These are phyloP conservation scores for Bergia sp. DNA, from an alignment of 92 coral and sea anemone species.

Conservation along the genomic window DNA sequence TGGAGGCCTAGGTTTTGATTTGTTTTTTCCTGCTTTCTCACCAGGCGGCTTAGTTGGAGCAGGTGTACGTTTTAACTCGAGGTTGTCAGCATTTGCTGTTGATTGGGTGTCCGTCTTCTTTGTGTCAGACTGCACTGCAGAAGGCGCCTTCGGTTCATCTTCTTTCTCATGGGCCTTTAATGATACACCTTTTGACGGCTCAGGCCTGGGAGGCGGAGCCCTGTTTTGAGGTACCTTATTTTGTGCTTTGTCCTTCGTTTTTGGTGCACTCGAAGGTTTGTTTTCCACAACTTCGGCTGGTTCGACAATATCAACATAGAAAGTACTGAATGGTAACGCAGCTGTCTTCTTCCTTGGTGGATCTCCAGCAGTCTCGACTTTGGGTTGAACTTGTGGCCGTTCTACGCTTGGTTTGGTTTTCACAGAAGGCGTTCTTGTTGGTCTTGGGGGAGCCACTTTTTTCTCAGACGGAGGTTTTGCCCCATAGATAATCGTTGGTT, in stretches of 20 bases:
- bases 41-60: slow-evolving; percentile 28
- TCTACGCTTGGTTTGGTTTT: slow-evolving; percentile 10
- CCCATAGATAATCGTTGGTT: slow-evolving; percentile 19
- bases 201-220: slow-evolving; percentile 63
- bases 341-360: slow-evolving; percentile 16
- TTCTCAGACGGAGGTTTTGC: slow-evolving; percentile 42
- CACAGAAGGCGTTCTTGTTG: slow-evolving; percentile 42
- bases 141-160: slow-evolving; percentile 3
- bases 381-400: not conserved
- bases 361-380: not conserved
- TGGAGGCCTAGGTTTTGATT: slow-evolving; percentile 44
- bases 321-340: slow-evolving; percentile 34
- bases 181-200: slow-evolving; percentile 21
- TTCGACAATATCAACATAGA: slow-evolving; percentile 37
- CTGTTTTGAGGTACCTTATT: slow-evolving; percentile 44
- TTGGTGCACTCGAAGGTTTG: slow-evolving; percentile 8
- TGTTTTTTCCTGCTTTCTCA: not conserved
- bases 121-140: not conserved
- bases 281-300: not conserved
- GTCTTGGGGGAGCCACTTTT: slow-evolving; percentile 58
- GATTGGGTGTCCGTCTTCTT: not conserved
- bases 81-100: not conserved
- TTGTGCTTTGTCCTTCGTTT: slow-evolving; percentile 9
- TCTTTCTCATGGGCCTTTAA: slow-evolving; percentile 5
- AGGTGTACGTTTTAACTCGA: slow-evolving; percentile 28